Percentiles rank a stretch among this genome's conserved stretches.
Evolutionary conservation across 2,113 vertebrate genomes (phyloP).

Genomic region (Corythoichthys intestinalis): DNA sequence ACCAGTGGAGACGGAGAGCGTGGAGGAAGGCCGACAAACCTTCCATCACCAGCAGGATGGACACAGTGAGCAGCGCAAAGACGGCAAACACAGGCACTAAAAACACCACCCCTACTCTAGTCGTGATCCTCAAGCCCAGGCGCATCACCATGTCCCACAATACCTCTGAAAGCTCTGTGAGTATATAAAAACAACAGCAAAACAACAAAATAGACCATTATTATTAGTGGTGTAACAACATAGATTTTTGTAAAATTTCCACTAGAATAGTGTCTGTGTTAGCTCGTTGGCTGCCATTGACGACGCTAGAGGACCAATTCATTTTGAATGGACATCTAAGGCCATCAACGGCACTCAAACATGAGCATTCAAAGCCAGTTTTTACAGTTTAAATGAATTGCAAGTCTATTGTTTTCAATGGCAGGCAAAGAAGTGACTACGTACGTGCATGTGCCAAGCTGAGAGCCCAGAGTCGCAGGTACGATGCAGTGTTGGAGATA

Average conservation of each 20-base stretch:
- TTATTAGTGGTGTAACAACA: not conserved
- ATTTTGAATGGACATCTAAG: too few relatives aligned
- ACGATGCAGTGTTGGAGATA: constrained; percentile 94
- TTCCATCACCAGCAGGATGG: constrained; percentile 94
- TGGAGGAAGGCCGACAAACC: constrained; percentile 98
- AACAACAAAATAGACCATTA: not conserved
- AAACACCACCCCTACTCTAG: constrained; percentile 71
- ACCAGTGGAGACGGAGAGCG: constrained; percentile 95
- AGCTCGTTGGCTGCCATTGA: too few relatives aligned
- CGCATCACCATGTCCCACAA: constrained; percentile 95
- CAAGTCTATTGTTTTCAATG: not conserved
- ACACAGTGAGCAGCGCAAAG: constrained; percentile 84
- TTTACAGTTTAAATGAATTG: too few relatives aligned
- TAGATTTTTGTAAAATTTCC: too few relatives aligned
- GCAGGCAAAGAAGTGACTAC: constrained; percentile 39
- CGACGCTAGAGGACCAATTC: too few relatives aligned
- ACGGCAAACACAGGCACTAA: constrained; percentile 79
- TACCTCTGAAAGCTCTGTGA: constrained; percentile 90
- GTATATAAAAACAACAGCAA: not conserved
- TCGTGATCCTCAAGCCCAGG: constrained; percentile 79
- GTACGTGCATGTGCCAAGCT: constrained; percentile 96
- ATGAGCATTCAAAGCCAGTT: too few relatives aligned
- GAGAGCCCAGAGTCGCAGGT: constrained; percentile 95
- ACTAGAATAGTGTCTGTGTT: too few relatives aligned
- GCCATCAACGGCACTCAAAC: too few relatives aligned